phyloP scores from a whole-genome alignment of 2,888 invertebrate genomes.

The Volucella bombylans region DNA sequence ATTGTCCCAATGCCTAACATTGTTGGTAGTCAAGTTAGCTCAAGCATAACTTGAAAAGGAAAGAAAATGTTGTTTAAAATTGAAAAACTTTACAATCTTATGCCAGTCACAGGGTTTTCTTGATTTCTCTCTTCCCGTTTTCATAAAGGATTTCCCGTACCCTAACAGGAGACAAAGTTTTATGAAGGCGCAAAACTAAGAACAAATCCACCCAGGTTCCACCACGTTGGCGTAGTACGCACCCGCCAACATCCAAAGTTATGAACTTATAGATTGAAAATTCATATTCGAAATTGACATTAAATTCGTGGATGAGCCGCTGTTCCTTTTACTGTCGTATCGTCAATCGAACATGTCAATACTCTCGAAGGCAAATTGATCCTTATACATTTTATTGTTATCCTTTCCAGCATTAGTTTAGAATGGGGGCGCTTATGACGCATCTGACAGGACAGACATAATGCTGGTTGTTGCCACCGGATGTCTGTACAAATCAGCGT shows the following conservation, averaged over 20 bases:
- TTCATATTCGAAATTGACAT: conserved; percentile 62
- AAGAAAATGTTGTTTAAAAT: conserved; percentile 50
- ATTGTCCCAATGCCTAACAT: conserved; percentile 17
- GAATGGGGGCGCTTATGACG: conserved; percentile 7
- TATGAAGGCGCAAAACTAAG: conserved; percentile 33
- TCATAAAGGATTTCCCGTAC: background rate
- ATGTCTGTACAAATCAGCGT: too few relatives aligned
- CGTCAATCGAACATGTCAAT: background rate
- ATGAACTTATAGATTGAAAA: conserved; percentile 61
- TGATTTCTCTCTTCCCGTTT: background rate
- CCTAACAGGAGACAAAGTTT: conserved; percentile 37
- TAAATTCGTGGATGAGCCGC: conserved; percentile 22
- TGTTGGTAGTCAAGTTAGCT: conserved; percentile 31
- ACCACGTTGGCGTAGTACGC: conserved; percentile 19
- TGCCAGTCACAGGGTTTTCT: conserved; percentile 18
- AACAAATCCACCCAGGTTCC: conserved; percentile 46
- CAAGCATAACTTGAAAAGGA: conserved; percentile 16
- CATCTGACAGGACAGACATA: conserved; percentile 28
- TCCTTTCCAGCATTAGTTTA: conserved; percentile 23
- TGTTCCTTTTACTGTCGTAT: background rate
- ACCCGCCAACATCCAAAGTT: conserved; percentile 5
- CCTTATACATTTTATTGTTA: conserved; percentile 47
- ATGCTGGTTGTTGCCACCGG: background rate
- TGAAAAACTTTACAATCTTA: conserved; percentile 65
- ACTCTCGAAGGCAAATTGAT: conserved; percentile 13